Evolutionary conservation across 2,797 vertebrate species (phyloP).

Genomic region (Spinus pinus): DNA sequence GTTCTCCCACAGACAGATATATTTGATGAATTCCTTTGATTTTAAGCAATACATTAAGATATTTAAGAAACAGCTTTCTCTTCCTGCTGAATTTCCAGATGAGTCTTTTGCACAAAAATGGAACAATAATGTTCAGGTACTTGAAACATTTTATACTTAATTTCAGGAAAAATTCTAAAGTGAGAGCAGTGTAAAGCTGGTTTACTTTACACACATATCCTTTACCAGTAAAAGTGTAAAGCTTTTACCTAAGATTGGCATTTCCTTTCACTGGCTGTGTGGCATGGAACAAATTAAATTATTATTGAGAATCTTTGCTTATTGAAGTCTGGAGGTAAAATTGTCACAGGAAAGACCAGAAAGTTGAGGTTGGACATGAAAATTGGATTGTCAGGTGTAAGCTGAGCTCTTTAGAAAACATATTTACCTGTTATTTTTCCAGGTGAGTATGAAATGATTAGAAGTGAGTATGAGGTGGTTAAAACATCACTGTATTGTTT

Average conservation of each 20-base stretch:
- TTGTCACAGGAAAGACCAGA: neutral
- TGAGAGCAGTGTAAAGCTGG: neutral
- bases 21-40: constrained; percentile 82
- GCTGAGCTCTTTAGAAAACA: neutral
- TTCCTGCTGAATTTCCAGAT: constrained; percentile 82
- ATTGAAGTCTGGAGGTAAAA: neutral
- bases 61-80: constrained; percentile 80
- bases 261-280: neutral
- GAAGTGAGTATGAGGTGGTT: neutral
- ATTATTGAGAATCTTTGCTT: neutral
- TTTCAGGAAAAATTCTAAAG: neutral
- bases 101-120: constrained; percentile 82
- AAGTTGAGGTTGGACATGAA: neutral
- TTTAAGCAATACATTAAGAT: constrained; percentile 83
- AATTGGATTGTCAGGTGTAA: neutral
- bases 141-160: neutral
- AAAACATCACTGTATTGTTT: fast-evolving
- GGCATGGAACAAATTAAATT: neutral
- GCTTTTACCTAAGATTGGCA: neutral
- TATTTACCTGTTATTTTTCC: neutral
- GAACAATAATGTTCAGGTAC: constrained; percentile 85
- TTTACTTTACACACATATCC: neutral
- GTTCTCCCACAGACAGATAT: constrained; percentile 96
- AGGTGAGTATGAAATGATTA: neutral
- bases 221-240: neutral